Evolutionary conservation across 2,113 vertebrate genomes (phyloP).

Genomic region (Aphelocoma coerulescens): DNA sequence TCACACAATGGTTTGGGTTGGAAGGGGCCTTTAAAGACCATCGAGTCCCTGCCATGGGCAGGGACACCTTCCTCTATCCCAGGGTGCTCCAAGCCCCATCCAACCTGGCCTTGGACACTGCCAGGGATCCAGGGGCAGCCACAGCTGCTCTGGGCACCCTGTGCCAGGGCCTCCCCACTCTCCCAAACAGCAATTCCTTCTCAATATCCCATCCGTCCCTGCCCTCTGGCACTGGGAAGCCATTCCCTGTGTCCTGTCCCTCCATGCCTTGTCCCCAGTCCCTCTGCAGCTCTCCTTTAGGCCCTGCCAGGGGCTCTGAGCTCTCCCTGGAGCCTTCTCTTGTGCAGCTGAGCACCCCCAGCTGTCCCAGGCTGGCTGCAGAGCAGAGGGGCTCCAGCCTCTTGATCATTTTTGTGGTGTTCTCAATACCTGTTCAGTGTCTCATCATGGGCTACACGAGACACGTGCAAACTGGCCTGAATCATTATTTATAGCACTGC

Average conservation of each 20-base stretch:
- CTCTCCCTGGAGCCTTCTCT: too few relatives aligned
- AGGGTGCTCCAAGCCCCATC: accelerated
- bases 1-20: accelerated
- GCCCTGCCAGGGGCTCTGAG: too few relatives aligned
- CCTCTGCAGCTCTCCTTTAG: too few relatives aligned
- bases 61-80: accelerated
- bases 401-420: background rate
- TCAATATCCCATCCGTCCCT: accelerated
- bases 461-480: background rate
- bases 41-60: accelerated
- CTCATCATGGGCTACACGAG: background rate
- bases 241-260: too few relatives aligned
- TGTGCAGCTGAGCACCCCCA: background rate
- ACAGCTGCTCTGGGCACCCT: background rate
- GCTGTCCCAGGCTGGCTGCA: background rate
- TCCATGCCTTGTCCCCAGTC: too few relatives aligned
- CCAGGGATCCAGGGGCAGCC: background rate
- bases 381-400: background rate
- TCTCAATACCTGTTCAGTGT: background rate
- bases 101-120: accelerated
- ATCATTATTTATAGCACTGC: background rate
- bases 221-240: too few relatives aligned
- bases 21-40: accelerated
- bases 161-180: background rate
- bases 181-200: background rate